Evolutionary conservation across 2,797 vertebrate species (phyloP).

Genomic region (Thripadectes ignobilis): DNA sequence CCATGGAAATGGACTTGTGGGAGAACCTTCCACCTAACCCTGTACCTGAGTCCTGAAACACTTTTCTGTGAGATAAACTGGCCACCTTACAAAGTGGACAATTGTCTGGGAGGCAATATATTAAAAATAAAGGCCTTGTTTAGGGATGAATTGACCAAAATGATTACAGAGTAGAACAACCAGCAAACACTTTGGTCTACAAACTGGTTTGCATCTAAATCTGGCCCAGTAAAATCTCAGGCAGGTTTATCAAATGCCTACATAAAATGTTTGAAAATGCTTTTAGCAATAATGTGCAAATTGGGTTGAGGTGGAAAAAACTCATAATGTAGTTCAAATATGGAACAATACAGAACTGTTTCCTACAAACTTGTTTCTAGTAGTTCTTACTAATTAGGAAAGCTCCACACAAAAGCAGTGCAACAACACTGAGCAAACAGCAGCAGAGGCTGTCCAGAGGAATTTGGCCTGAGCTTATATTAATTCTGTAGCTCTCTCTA

Average conservation of each 20-base stretch:
- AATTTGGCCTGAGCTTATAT: neutral
- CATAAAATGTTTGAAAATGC: neutral
- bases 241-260: neutral
- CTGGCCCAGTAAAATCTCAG: neutral
- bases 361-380: neutral
- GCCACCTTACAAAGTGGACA: neutral
- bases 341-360: conserved; percentile 3
- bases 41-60: neutral
- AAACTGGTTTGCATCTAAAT: neutral
- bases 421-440: neutral
- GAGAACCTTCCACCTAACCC: neutral
- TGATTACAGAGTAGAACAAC: neutral
- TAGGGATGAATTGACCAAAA: neutral
- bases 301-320: neutral
- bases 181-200: neutral
- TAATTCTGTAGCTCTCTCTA: neutral
- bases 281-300: neutral
- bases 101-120: neutral
- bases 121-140: neutral
- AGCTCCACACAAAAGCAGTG: neutral
- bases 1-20: neutral
- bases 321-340: neutral
- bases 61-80: neutral
- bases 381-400: conserved; percentile 11
- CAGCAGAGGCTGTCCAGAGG: neutral